phyloP scores from a whole-genome alignment of 2,113 vertebrate species.

The Orycteropus afer region DNA sequence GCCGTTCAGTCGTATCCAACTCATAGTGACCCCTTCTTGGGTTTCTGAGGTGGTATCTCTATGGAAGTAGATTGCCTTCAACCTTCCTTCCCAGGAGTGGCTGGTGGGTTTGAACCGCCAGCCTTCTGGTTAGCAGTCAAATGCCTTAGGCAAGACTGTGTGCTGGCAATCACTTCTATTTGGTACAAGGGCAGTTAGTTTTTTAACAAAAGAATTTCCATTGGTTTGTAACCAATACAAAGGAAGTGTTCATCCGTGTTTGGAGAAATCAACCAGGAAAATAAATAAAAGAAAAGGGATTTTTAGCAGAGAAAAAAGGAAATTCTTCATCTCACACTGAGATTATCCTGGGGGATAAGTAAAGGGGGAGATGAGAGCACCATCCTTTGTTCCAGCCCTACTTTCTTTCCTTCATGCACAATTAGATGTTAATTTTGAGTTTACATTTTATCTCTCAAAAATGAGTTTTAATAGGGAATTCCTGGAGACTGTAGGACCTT shows the following conservation, averaged over 20 bases:
- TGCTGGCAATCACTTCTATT: conserved; percentile 6
- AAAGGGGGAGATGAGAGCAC: rapidly evolving
- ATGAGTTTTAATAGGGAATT: not conserved
- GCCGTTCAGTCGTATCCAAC: too few relatives aligned
- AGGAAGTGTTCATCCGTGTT: not conserved
- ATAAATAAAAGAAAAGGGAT: not conserved
- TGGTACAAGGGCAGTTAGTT: not conserved
- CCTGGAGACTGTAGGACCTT: not conserved
- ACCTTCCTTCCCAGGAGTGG: too few relatives aligned
- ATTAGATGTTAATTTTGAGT: not conserved
- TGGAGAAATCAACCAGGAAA: not conserved
- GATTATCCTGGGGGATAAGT: not conserved
- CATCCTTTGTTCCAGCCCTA: not conserved
- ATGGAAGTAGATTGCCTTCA: too few relatives aligned
- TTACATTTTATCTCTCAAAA: not conserved
- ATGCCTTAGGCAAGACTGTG: too few relatives aligned
- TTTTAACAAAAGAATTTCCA: not conserved
- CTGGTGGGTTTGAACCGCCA: too few relatives aligned
- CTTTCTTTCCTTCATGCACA: not conserved
- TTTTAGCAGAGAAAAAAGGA: not conserved
- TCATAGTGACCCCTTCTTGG: too few relatives aligned
- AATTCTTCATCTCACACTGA: not conserved
- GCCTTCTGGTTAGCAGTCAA: too few relatives aligned
- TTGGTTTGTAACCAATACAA: not conserved
- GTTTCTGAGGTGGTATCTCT: too few relatives aligned